A percentile compares a stretch with the other conserved stretches of the same genome.
These are phyloP conservation scores for Andrena trimmerana DNA, from an alignment of 2,888 invertebrate genomes.

Conservation along the genomic window DNA sequence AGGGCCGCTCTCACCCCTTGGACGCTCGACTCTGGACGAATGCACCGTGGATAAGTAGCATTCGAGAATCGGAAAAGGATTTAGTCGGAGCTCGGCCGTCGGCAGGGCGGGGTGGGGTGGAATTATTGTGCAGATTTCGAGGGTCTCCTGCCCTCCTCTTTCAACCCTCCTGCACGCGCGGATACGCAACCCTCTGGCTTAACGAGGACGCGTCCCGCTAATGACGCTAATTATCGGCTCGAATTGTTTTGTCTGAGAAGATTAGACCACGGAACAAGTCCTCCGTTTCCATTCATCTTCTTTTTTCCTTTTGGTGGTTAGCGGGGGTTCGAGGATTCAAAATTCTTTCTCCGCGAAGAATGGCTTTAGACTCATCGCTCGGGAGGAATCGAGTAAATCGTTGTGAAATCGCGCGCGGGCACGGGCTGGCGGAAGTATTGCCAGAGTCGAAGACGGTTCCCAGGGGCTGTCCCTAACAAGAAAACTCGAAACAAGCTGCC, in stretches of 20 bases:
- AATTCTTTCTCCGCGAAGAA: background rate
- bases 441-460: no score
- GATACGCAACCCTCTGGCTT: conserved; percentile 33
- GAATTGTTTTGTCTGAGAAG: conserved; percentile 42
- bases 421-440: no score
- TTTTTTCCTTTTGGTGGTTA: background rate
- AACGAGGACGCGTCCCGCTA: conserved; percentile 44
- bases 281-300: background rate
- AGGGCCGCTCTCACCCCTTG: background rate
- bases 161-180: conserved; percentile 7
- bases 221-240: conserved; percentile 55
- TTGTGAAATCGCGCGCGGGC: no score
- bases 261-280: background rate
- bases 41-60: conserved; percentile 62
- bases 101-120: conserved; percentile 48
- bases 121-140: conserved; percentile 67
- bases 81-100: conserved; percentile 46
- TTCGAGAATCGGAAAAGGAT: conserved; percentile 69
- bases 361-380: no score
- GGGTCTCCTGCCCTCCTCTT: conserved; percentile 29
- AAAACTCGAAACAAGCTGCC: background rate
- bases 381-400: no score
- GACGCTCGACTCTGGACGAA: conserved; percentile 25
- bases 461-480: no score
- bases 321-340: no score